Evolutionary conservation across 1,140 invertebrate genomes (phyloP), one percentile per base, ranked within the genome.

Genomic region (Pachypeltis micranthus): DNA sequence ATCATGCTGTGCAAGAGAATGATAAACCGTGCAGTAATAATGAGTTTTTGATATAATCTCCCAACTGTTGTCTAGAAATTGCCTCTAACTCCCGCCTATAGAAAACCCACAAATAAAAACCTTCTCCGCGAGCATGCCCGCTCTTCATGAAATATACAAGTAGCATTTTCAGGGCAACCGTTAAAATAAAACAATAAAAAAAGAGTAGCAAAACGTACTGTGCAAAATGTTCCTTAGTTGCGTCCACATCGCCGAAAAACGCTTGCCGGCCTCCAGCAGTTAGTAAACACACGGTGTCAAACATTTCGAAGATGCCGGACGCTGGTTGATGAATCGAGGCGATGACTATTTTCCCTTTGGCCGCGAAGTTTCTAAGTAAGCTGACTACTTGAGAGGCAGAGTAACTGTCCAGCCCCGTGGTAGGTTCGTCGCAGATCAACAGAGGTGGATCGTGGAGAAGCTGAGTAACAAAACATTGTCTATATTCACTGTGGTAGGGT

Each of bases 351-450:
- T 88, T 88, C 44, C 81, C 87, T 55, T 76, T 78, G 57, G 72
- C 71, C 0, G 85, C 83, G 23, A 90, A 72, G 56, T 78, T 74
- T 69, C 81, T 74, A 51, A 93, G 75, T 0, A 85, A 83, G 62
- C 81, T 79, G 3, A 91, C 81, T 1, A 92, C 84, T 12, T 82
- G 77, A 29, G 81, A 82, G 0, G 90, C 88, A 64, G 82, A 87
- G 69, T 81, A 90, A 73, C 87, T 90, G 71, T 93, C 90, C 16
- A 93, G 71, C 0, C 90, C 88, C 0, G 88, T 96, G 0, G 95
- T 98, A 2, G 95, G 93, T 71, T 98, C 96, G 72, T 98, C 96
- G 72, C 94, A 92, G 74, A 98, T 96, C 63, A 98, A 74, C 27
- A 98, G 78, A 1, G 89, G 84, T 0, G 95, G 95, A 77, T 97